Base-by-base conservation (phyloP, 2,797 vertebrate species). In the Falco berigora region DNA sequence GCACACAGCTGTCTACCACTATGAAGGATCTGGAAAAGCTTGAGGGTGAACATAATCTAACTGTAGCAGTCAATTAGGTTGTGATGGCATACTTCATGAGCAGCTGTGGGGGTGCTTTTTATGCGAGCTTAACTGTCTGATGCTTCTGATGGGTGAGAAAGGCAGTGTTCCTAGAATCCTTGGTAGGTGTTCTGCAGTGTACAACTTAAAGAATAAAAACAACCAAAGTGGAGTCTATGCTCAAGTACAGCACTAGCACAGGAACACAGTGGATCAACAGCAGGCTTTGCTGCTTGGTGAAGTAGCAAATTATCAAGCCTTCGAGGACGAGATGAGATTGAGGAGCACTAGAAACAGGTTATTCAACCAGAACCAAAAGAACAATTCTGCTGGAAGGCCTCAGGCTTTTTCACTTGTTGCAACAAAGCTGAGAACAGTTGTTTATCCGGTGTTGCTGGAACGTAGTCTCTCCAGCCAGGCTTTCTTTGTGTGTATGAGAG, bases 391-490 rank as follows among this genome's bases (percentile, higher is more conserved):
- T 82, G 55, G 47, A 87, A 79, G 67, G 34, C 92, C 47, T 92
- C 42, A 27, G 88, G 90, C 63, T 81, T 46, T 84, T 91, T 21
- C 86, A 58, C 58, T 72, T 91, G 83, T 93, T 1, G 0, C 16
- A 84, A 3, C 83, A 86, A 71, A 86, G 86, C 76, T 76, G 55
- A 88, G 55, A 86, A 55, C 19, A 63, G 67, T 67, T 77, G 34
- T 90, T 94, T 81, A 47, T 84, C 40, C 73, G 92, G 56, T 82
- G 83, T 64, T 91, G 13, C 36, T 94, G 92, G 88, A 96, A 96
- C 76, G 80, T 84, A 21, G 66, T 90, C 63, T 92, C 59, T 95
- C 76, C 67, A 85, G 71, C 77, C 59, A 59, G 66, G 55, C 90
- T 88, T 76, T 55, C 55, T 75, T 85, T 79, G 28, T 52, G 11